Evolutionary conservation across 2,113 vertebrate genomes (phyloP).

Genomic region (Dipodomys ordii): DNA sequence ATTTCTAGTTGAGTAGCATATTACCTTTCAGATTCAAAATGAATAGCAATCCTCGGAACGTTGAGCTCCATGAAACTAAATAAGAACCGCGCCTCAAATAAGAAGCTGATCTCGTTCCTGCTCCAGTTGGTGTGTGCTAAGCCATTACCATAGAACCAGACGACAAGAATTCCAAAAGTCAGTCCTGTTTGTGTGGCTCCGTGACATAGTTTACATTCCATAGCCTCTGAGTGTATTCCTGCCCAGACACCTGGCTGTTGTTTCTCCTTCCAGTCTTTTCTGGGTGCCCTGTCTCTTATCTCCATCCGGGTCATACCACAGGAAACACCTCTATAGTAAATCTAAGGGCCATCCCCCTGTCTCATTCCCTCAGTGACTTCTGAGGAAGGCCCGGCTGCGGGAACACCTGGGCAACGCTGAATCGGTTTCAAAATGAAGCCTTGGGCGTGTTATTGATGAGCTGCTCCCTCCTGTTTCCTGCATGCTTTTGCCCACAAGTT

Average conservation of each 20-base stretch:
- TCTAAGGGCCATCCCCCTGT: not conserved
- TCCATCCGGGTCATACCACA: not conserved
- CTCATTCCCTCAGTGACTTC: not conserved
- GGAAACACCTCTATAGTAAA: not conserved
- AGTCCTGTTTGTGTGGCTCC: slow-evolving; percentile 44
- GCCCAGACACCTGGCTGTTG: not conserved
- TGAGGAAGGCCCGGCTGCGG: not conserved
- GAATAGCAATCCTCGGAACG: slow-evolving; percentile 66
- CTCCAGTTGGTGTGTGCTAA: not conserved
- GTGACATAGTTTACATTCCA: slow-evolving; percentile 71
- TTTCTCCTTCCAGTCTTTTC: not conserved
- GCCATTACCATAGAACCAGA: slow-evolving; percentile 52
- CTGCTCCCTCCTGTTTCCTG: not conserved
- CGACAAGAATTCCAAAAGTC: slow-evolving; percentile 47
- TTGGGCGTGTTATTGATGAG: not conserved
- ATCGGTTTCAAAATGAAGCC: not conserved
- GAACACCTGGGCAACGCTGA: not conserved
- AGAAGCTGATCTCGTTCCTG: slow-evolving; percentile 44
- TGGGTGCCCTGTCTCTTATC: fast-evolving
- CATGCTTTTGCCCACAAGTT: not conserved
- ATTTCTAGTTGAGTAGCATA: slow-evolving; percentile 54
- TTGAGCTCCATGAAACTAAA: slow-evolving; percentile 74
- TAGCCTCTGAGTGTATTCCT: slow-evolving; percentile 55
- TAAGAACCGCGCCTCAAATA: slow-evolving; percentile 64
- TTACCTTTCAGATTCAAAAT: slow-evolving; percentile 76